Conservation (phyloP, 2,888 invertebrate genomes). For the Dendrolimus pini region DNA sequence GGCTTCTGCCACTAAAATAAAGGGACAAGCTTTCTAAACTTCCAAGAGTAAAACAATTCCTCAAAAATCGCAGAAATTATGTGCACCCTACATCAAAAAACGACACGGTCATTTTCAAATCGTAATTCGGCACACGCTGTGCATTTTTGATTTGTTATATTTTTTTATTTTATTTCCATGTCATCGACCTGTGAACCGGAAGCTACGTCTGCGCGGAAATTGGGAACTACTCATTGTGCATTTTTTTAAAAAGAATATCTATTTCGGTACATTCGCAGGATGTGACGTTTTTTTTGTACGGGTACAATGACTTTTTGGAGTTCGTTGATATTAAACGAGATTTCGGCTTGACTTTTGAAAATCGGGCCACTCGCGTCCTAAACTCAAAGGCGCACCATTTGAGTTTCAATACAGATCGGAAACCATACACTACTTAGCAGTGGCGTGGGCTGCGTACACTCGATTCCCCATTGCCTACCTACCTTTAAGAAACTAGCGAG, state of each 20-base stretch:
- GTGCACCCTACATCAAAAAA: slow-evolving; percentile 22
- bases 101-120: slow-evolving; percentile 38
- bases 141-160: slow-evolving; percentile 41
- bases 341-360: too few relatives aligned
- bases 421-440: too few relatives aligned
- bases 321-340: not conserved
- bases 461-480: too few relatives aligned
- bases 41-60: too few relatives aligned
- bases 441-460: too few relatives aligned
- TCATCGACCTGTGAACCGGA: slow-evolving; percentile 52
- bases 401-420: too few relatives aligned
- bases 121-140: slow-evolving; percentile 48
- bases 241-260: slow-evolving; percentile 48
- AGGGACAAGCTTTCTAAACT: too few relatives aligned
- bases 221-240: slow-evolving; percentile 51
- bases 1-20: too few relatives aligned
- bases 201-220: slow-evolving; percentile 57
- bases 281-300: slow-evolving; percentile 37
- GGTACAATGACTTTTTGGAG: slow-evolving; percentile 26
- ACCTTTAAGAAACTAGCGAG: too few relatives aligned
- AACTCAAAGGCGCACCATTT: too few relatives aligned
- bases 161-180: slow-evolving; percentile 25
- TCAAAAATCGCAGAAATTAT: slow-evolving; percentile 5
- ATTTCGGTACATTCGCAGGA: slow-evolving; percentile 65
- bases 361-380: too few relatives aligned